Conservation (phyloP, 2,113 vertebrate species). For the Chionodraco myersi region DNA sequence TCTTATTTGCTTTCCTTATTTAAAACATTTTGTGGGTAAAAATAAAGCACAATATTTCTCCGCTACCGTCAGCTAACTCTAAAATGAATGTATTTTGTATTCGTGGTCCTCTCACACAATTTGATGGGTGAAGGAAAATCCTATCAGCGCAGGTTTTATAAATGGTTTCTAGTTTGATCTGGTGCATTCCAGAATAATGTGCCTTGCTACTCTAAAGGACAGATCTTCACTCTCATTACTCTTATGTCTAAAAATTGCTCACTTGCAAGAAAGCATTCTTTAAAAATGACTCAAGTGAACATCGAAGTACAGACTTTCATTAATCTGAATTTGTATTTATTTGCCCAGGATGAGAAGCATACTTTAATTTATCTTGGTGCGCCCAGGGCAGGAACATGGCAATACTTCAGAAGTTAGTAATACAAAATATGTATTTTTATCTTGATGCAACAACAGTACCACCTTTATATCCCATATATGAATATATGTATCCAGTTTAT, state of each 20-base stretch:
- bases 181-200: constrained; percentile 18
- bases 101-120: not conserved
- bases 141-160: constrained; percentile 2
- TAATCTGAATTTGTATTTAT: constrained; percentile 18
- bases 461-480: not conserved
- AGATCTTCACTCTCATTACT: constrained; percentile 24
- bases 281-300: constrained; percentile 21
- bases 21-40: constrained; percentile 6
- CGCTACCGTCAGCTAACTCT: not conserved
- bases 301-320: constrained; percentile 1
- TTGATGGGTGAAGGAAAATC: constrained; percentile 16
- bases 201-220: constrained; percentile 11
- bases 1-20: not conserved
- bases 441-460: not conserved
- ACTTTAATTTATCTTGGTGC: constrained; percentile 1
- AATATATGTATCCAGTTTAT: not conserved
- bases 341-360: not conserved
- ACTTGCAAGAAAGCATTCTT: not conserved
- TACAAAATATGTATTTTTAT: not conserved
- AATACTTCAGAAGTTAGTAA: not conserved
- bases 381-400: not conserved
- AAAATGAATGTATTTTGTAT: not conserved
- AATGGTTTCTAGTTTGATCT: constrained; percentile 24
- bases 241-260: constrained; percentile 21
- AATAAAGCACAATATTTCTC: not conserved